These are phyloP conservation scores for Phengaris arion DNA, from an alignment of 2,888 invertebrate species.

Conservation along the genomic window DNA sequence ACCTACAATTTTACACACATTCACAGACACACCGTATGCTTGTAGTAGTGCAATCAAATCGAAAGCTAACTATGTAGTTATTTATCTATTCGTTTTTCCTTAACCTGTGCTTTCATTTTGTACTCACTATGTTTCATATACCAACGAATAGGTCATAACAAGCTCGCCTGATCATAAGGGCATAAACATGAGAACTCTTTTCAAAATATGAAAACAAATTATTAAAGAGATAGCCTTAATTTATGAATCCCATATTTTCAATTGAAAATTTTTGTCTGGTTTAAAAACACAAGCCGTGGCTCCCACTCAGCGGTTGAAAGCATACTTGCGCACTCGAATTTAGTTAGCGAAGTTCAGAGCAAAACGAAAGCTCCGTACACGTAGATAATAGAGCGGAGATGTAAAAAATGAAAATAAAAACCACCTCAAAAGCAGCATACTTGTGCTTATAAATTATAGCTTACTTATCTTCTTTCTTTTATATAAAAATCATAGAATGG, in stretches of 20 bases:
- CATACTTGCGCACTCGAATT: constrained; percentile 29
- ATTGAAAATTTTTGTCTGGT: constrained; percentile 23
- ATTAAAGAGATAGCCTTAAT: constrained; percentile 20
- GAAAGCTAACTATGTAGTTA: too few species aligned
- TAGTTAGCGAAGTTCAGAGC: constrained; percentile 18
- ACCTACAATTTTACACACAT: too few species aligned
- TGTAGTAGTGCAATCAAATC: too few species aligned
- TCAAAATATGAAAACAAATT: constrained; percentile 5
- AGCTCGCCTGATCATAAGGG: neutral
- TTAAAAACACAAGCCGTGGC: constrained; percentile 23
- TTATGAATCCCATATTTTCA: constrained; percentile 23
- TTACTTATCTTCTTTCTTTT: neutral
- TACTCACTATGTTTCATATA: neutral
- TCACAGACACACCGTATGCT: too few species aligned
- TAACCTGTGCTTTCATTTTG: too few species aligned
- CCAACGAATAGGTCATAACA: neutral
- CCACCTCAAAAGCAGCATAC: neutral
- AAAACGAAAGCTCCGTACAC: constrained; percentile 12
- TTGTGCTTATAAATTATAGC: neutral
- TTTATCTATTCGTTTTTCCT: too few species aligned
- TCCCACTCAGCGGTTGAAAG: constrained; percentile 5
- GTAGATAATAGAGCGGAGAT: constrained; percentile 4
- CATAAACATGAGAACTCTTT: neutral
- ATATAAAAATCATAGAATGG: too few species aligned
- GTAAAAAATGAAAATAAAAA: neutral